Evolutionary conservation across 2,797 vertebrate genomes (phyloP).

Genomic region (Enteromius treurensis): DNA sequence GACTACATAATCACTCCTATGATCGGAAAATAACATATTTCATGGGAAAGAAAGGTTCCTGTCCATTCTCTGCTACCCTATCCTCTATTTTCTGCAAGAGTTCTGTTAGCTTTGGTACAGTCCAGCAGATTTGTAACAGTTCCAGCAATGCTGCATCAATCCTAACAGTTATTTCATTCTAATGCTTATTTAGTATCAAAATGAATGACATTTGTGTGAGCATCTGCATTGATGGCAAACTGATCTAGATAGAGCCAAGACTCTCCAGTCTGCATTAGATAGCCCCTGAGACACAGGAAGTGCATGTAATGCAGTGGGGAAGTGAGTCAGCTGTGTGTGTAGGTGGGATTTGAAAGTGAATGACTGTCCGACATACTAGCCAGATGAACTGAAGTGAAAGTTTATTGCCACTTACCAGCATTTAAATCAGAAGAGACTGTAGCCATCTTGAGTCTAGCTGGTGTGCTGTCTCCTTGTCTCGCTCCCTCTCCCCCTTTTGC

Average conservation of each 20-base stretch:
- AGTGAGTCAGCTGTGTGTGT: conserved; percentile 26
- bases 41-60: conserved; percentile 77
- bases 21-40: conserved; percentile 66
- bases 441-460: conserved; percentile 82
- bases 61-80: conserved; percentile 78
- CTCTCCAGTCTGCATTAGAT: conserved; percentile 17
- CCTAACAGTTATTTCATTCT: neutral
- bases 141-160: conserved; percentile 76
- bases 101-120: conserved; percentile 72
- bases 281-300: neutral
- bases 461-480: conserved; percentile 64
- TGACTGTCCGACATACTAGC: neutral
- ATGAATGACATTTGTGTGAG: neutral
- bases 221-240: neutral
- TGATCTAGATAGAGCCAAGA: neutral
- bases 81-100: conserved; percentile 79
- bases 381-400: neutral
- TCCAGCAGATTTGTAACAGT: conserved; percentile 80
- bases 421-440: conserved; percentile 78
- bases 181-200: neutral
- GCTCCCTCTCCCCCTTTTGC: conserved; percentile 62
- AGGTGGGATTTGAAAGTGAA: neutral
- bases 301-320: neutral
- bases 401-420: conserved; percentile 71
- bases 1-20: neutral